Base-by-base conservation (phyloP, 2,888 invertebrate species). In the Acronicta psi region DNA sequence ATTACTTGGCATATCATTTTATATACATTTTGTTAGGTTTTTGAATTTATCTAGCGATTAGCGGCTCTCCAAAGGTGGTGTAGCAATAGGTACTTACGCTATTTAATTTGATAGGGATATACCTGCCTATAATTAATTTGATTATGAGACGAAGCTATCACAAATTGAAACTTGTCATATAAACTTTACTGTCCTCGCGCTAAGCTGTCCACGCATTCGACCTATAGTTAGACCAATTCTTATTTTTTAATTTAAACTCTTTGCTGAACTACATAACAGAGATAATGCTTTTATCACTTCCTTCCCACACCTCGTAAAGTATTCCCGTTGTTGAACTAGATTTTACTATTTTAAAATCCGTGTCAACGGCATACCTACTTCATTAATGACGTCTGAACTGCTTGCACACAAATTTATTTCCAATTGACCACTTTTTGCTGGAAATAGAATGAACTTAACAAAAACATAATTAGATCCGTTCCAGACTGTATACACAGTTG, bases 261-360 rank as follows among this genome's bases (percentile, higher is more conserved):
- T 69, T 58, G 54, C 14, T 49, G 23, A 36, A 29, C 50, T 69
- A 38, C 18, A 11, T 20, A 37, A 1, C 17, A 14, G 2, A 57
- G 40, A 53, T 66, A 61, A 58, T 45, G 49, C 25, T 53, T 43
- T 37, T 56, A 55, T 50, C 42, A 40, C 50, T 41, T 50, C 46
- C 53, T 41, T 53, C 46, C 56, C 43, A 69, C 54, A 43, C 46
- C 25, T 23, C 10, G 25, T 47, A 20, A 20, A 51, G 52, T 42
- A 34, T 18, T 45, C 17, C 41, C 17, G 45, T 37, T 36, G 67
- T 42, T 38, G 0, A 3, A 36, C 14, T 42, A 37, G 14, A 23
- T 25, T 34, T 25, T 53, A 18, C 38, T 36, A 23, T 44, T 44
- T 23, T 37, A 17, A 47, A 20, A 59, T 53, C 43, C 10, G 40